Base-by-base conservation (phyloP, 1,140 invertebrate species). In the Procambarus clarkii region DNA sequence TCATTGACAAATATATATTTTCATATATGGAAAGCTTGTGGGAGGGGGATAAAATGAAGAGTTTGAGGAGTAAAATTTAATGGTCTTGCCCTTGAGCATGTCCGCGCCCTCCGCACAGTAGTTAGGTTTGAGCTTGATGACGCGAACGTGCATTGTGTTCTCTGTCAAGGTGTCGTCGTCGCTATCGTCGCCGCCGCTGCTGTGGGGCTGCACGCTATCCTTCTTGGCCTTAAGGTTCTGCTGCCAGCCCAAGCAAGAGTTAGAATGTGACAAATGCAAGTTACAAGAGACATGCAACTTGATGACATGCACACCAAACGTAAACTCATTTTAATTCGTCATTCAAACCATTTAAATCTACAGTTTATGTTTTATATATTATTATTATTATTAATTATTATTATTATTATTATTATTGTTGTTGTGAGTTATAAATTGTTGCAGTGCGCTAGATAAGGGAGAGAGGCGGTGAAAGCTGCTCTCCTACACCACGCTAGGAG, bases 41-140 rank as follows among this genome's bases (percentile, higher is more conserved):
- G 18, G 4, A 2, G 4, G 64, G 18, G 64, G 2, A 18, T 69
- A n/a, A 69, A 2, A 69, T 5, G 15, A 34, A 34, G 34, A 34
- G 34, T 34, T 34, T 34, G 34, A 34, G 34, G 34, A 44, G 11
- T 34, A 80, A 48, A 18, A 82, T 9, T 24, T 24, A 2, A 60
- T 15, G 50, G 4, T 44, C 86, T 60, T 24, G 77, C 86, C 86
- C 76, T 87, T 87, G 58, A 87, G 60, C 21, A 50, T 18, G 0
- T 46, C 69, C 5, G 48, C n/a, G 5, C 11, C 21, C n/a, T 44
- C 69, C 21, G 11, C 44, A 34, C 8, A 11, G 13, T 13, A 7
- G 74, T 24, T 50, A 3, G 83, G 45, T 9, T 45, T 13, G 50
- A 60, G 46, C 2, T 87, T 87, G 76, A 87, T 54, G 21, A 50